A percentile compares a stretch with the other conserved stretches of the same genome.
Evolutionary conservation across 2,797 vertebrate species (phyloP).

Genomic region (Poecilia wingei): DNA sequence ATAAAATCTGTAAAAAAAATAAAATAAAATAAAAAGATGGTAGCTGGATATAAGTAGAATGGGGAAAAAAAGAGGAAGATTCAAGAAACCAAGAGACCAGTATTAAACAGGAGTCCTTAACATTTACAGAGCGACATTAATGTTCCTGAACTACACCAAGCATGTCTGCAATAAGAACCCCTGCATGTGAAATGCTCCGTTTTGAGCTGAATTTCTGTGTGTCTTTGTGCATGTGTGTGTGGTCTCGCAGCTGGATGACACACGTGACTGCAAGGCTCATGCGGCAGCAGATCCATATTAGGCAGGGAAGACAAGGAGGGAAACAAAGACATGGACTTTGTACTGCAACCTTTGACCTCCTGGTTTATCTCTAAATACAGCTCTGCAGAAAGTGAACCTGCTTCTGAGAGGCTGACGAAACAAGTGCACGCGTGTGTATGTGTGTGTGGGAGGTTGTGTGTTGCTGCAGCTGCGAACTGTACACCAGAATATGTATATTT

Average conservation of each 20-base stretch:
- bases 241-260: constrained; percentile 2
- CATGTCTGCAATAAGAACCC: constrained; percentile 20
- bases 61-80: neutral
- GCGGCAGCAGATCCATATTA: constrained; percentile 74
- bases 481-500: constrained; percentile 21
- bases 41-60: neutral
- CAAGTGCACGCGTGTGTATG: constrained; percentile 9
- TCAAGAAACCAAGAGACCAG: neutral
- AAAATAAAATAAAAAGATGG: neutral
- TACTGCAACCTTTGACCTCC: constrained; percentile 54
- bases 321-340: constrained; percentile 55
- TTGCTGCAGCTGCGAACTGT: constrained; percentile 40
- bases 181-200: constrained; percentile 41
- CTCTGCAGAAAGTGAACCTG: constrained; percentile 55
- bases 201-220: constrained; percentile 15
- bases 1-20: neutral
- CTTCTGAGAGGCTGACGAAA: constrained; percentile 33
- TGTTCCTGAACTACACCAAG: neutral
- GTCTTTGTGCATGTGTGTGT: constrained; percentile 15
- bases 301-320: constrained; percentile 63
- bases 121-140: neutral
- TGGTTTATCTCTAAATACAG: constrained; percentile 62
- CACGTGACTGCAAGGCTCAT: constrained; percentile 63
- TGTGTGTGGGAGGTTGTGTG: constrained; percentile 25
- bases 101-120: neutral